Conservation (phyloP, 2,888 invertebrate species). For the Schizaphis graminum region DNA sequence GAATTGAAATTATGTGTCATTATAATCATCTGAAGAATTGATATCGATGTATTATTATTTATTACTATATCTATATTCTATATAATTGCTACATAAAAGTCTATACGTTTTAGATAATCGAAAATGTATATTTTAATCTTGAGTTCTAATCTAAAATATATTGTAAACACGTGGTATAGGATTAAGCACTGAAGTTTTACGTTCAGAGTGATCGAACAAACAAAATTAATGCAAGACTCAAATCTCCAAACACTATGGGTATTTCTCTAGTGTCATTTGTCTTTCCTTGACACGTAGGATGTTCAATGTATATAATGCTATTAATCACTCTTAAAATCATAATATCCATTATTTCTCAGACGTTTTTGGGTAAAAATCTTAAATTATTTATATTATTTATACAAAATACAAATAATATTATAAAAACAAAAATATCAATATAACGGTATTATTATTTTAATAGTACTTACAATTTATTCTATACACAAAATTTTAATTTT, state of each 20-base stretch:
- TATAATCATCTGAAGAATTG: background rate
- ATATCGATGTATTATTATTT: background rate
- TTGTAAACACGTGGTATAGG: background rate
- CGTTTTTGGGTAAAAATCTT: background rate
- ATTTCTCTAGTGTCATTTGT: slow-evolving; percentile 53
- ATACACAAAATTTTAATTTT: background rate
- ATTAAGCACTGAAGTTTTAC: slow-evolving; percentile 39
- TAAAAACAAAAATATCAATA: background rate
- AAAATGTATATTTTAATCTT: slow-evolving; percentile 19
- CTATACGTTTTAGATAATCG: background rate
- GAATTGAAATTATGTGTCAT: background rate
- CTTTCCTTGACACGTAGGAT: slow-evolving; percentile 25
- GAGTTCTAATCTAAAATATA: slow-evolving; percentile 3
- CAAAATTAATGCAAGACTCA: slow-evolving; percentile 46
- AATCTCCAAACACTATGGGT: slow-evolving; percentile 33
- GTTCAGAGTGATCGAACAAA: slow-evolving; percentile 20
- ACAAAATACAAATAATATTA: background rate
- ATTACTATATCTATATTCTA: background rate
- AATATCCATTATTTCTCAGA: background rate
- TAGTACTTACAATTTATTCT: background rate
- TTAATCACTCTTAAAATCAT: slow-evolving; percentile 54
- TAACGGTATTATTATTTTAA: background rate
- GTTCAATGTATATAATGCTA: slow-evolving; percentile 25
- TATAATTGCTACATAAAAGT: background rate
- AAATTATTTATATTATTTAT: background rate